Evolutionary conservation across 1,140 invertebrate species (phyloP).

Genomic region (Drosophila albomicans): DNA sequence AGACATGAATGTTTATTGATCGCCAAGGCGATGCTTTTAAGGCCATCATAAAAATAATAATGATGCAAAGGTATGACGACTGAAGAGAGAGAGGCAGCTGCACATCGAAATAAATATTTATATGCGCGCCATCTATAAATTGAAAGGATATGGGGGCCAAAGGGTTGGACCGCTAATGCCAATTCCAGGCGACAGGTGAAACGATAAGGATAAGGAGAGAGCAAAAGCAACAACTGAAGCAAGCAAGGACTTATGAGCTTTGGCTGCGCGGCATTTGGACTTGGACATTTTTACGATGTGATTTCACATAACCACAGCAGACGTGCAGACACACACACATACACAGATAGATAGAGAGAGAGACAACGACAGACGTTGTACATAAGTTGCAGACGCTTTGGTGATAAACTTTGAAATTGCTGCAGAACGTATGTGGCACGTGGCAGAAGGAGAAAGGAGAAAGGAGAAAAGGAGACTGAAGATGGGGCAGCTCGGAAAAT

Average conservation of each 20-base stretch:
- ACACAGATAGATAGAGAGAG: conserved; percentile 13
- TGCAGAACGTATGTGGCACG: conserved; percentile 34
- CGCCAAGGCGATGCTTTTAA: conserved; percentile 73
- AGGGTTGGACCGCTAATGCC: conserved; percentile 63
- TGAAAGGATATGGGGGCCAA: conserved; percentile 58
- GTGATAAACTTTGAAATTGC: conserved; percentile 83
- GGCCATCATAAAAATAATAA: conserved; percentile 81
- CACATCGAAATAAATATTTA: conserved; percentile 83
- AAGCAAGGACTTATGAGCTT: conserved; percentile 78
- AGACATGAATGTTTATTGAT: conserved; percentile 76
- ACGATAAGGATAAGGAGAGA: conserved; percentile 25
- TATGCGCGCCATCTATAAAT: conserved; percentile 81
- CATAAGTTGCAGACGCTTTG: conserved; percentile 75
- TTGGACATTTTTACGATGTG: conserved; percentile 84
- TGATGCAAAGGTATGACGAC: conserved; percentile 76
- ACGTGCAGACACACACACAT: conserved; percentile 71
- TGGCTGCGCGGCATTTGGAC: conserved; percentile 75
- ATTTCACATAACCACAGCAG: conserved; percentile 83
- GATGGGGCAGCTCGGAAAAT: conserved; percentile 47
- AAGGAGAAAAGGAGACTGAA: not conserved
- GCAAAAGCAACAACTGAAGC: conserved; percentile 20
- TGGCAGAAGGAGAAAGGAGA: conserved; percentile 2
- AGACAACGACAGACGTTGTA: conserved; percentile 30
- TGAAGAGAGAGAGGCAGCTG: conserved; percentile 44
- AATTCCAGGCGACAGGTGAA: conserved; percentile 69